phyloP scores from a whole-genome alignment of 2,113 vertebrate genomes.

The Cynocephalus volans region DNA sequence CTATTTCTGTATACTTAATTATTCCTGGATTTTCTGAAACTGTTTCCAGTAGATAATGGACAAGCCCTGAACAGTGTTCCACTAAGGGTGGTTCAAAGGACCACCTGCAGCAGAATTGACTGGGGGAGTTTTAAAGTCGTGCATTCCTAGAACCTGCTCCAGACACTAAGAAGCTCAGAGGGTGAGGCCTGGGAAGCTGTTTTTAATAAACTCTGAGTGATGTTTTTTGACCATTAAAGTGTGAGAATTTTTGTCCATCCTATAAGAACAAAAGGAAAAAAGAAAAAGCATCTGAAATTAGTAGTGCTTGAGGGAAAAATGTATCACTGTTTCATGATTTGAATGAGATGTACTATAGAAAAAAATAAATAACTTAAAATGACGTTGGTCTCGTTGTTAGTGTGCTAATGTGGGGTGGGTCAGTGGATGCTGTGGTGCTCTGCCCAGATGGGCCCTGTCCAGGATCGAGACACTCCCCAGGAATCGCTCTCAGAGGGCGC shows the following conservation, averaged over 20 bases:
- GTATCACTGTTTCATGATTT: constrained; percentile 69
- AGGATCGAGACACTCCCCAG: rapidly evolving
- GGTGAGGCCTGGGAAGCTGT: background rate
- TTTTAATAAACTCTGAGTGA: constrained; percentile 53
- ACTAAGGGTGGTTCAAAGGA: background rate
- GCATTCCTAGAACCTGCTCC: background rate
- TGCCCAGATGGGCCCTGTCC: background rate
- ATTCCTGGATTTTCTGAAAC: constrained; percentile 86
- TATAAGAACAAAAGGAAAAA: constrained; percentile 13
- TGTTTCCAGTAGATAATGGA: constrained; percentile 77
- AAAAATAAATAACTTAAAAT: constrained; percentile 83
- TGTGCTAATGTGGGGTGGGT: background rate
- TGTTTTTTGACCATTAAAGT: background rate
- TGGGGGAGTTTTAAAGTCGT: background rate
- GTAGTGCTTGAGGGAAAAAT: constrained; percentile 33
- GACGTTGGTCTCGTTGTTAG: constrained; percentile 33
- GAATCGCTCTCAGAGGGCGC: background rate
- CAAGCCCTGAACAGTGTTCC: background rate
- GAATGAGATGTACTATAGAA: constrained; percentile 74
- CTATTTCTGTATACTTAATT: constrained; percentile 89
- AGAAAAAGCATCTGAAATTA: constrained; percentile 59
- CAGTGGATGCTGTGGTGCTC: no score
- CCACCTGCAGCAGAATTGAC: background rate
- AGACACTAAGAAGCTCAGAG: background rate
- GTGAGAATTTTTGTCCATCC: constrained; percentile 31